These are phyloP conservation scores for Microtus oregoni DNA, from an alignment of 2,113 vertebrate species.

Conservation along the genomic window DNA sequence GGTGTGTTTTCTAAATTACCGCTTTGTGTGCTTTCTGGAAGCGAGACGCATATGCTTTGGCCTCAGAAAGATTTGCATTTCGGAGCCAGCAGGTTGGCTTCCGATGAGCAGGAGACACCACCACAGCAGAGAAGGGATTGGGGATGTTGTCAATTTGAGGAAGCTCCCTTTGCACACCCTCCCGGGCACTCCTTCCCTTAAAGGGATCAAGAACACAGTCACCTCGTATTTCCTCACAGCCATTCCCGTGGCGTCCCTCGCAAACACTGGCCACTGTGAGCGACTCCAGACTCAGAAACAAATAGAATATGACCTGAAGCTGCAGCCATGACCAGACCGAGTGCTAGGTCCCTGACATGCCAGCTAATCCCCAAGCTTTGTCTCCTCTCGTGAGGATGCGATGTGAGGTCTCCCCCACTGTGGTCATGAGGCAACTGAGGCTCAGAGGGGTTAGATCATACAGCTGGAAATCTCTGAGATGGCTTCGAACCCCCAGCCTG, in stretches of 20 bases:
- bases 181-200: background rate
- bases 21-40: background rate
- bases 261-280: background rate
- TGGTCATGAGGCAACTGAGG: background rate
- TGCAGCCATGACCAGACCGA: too few species aligned
- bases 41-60: background rate
- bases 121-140: background rate
- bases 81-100: background rate
- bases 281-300: background rate
- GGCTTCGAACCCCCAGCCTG: background rate
- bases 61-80: background rate
- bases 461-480: background rate
- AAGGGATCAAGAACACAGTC: background rate
- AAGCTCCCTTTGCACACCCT: background rate
- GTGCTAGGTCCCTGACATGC: background rate
- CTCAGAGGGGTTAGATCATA: fast-evolving
- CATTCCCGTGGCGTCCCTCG: fast-evolving
- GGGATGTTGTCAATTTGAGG: background rate
- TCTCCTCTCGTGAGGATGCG: background rate
- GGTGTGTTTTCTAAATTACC: background rate
- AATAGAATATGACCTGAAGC: background rate
- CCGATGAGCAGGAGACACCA: fast-evolving
- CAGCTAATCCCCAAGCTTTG: background rate
- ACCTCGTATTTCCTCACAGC: background rate
- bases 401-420: too few species aligned